Evolutionary conservation across 2,113 vertebrate genomes (phyloP), one percentile per base, ranked within the genome.

Genomic region (Dicerorhinus sumatrensis): DNA sequence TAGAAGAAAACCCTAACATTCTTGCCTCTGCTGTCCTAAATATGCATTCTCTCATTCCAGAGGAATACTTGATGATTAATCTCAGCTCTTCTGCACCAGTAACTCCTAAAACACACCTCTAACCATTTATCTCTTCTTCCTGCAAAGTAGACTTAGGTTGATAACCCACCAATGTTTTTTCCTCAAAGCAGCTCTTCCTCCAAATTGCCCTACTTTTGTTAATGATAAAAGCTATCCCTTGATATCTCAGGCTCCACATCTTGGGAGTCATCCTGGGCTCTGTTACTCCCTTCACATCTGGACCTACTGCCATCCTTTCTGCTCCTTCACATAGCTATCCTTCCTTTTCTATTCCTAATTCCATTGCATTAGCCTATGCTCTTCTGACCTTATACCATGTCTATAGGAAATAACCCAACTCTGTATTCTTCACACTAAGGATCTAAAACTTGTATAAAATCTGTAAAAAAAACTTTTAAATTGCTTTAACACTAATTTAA

Each of bases 401-500:
- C 29, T 36, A 42, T 2, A 79, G 10, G 6, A n/a, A 79, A 85
- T 29, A 89, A 83, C 12, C 16, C 90, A 67, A 67, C 12, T 42
- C 17, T 25, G 6, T 39, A 94, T 14, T 72, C 27, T 72, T 79
- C 33, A 72, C 8, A 58, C 3, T 80, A 12, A 5, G 60, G 21
- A 73, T 69, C 25, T 9, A 69, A 95, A 27, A 93, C 36, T 51
- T 69, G 17, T 21, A 62, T 17, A 69, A 92, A 88, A 4, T 12
- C 39, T 62, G 16, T 60, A 42, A 39, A 67, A 39, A 67, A 73
- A 42, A 5, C 10, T 72, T 92, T 60, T 33, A 62, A 80, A n/a
- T 67, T 82, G 16, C 80, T 82, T 95, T 84, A 84, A 39, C 42
- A 20, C 36, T 48, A 58, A 89, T 79, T 93, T 60, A 58, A 93